Percentiles rank a stretch among this genome's conserved stretches.
phyloP scores from a whole-genome alignment of 2,113 vertebrate genomes.

The Pelobates fuscus region DNA sequence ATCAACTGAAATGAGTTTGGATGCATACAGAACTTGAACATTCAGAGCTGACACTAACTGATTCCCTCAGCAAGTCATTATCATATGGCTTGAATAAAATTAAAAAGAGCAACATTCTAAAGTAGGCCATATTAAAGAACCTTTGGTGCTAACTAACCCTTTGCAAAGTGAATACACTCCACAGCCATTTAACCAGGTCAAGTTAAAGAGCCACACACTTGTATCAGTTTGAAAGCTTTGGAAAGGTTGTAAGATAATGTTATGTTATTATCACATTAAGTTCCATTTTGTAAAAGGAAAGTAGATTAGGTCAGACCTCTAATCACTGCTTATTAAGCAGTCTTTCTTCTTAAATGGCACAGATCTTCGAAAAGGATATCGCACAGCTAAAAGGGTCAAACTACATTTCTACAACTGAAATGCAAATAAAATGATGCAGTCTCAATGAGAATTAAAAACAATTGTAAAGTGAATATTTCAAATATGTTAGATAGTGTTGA shows the following conservation, averaged over 20 bases:
- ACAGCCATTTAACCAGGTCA: slow-evolving; percentile 38
- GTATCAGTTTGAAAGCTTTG: slow-evolving; percentile 35
- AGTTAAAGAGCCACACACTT: slow-evolving; percentile 33
- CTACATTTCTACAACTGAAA: slow-evolving; percentile 22
- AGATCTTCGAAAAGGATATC: slow-evolving; percentile 22
- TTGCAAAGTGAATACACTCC: slow-evolving; percentile 14
- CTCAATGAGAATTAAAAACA: slow-evolving; percentile 15
- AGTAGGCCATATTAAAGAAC: slow-evolving; percentile 11
- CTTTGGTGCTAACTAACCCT: slow-evolving; percentile 30
- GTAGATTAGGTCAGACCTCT: slow-evolving; percentile 40
- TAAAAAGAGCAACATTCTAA: neutral
- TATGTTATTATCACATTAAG: slow-evolving; percentile 41
- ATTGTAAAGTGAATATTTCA: slow-evolving; percentile 7
- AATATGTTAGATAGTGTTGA: slow-evolving; percentile 1
- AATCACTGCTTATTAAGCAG: slow-evolving; percentile 40
- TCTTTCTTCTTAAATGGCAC: slow-evolving; percentile 39
- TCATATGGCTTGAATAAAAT: too few relatives aligned
- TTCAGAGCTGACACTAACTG: neutral
- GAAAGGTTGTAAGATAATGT: slow-evolving; percentile 33
- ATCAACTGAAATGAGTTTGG: neutral
- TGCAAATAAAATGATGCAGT: slow-evolving; percentile 30
- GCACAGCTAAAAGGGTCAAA: slow-evolving; percentile 31
- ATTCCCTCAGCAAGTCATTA: neutral
- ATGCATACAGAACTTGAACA: neutral
- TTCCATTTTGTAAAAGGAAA: slow-evolving; percentile 36